These are phyloP conservation scores for Dascyllus trimaculatus DNA, from an alignment of 2,113 vertebrate genomes.

Conservation along the genomic window DNA sequence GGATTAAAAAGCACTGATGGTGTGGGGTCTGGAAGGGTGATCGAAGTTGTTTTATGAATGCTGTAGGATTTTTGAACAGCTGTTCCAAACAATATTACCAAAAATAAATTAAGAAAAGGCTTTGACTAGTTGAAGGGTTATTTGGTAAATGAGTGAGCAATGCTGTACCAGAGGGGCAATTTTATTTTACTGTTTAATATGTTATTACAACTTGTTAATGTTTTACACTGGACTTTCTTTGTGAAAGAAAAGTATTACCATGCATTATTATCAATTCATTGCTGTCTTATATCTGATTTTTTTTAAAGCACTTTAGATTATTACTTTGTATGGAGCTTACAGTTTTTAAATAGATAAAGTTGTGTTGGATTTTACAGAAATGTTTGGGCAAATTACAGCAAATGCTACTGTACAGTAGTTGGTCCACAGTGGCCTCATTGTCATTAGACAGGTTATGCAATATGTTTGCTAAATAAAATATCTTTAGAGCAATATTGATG, in stretches of 20 bases:
- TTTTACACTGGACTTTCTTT: constrained; percentile 74
- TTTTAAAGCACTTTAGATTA: constrained; percentile 77
- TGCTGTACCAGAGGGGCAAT: constrained; percentile 1
- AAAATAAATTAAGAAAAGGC: constrained; percentile 58
- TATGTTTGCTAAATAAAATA: constrained; percentile 77
- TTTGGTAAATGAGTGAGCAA: constrained; percentile 14
- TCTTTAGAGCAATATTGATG: constrained; percentile 49
- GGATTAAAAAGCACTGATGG: constrained; percentile 51
- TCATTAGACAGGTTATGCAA: constrained; percentile 56
- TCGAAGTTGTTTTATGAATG: constrained; percentile 48
- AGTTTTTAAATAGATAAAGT: constrained; percentile 55
- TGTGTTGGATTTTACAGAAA: constrained; percentile 49
- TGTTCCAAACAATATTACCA: constrained; percentile 63
- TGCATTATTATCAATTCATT: constrained; percentile 55
- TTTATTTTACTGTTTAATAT: constrained; percentile 42
- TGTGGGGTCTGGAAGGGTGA: constrained; percentile 58
- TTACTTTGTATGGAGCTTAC: constrained; percentile 65
- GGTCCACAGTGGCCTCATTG: constrained; percentile 34
- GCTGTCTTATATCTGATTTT: constrained; percentile 46
- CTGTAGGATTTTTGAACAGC: constrained; percentile 35
- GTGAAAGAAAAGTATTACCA: constrained; percentile 65
- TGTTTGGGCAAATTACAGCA: constrained; percentile 25
- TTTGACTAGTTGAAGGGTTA: constrained; percentile 30
- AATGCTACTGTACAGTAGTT: constrained; percentile 51
- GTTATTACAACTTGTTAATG: constrained; percentile 23